Evolutionary conservation across 2,113 vertebrate genomes (phyloP), one percentile per base, ranked within the genome.

Genomic region (Zeus faber): DNA sequence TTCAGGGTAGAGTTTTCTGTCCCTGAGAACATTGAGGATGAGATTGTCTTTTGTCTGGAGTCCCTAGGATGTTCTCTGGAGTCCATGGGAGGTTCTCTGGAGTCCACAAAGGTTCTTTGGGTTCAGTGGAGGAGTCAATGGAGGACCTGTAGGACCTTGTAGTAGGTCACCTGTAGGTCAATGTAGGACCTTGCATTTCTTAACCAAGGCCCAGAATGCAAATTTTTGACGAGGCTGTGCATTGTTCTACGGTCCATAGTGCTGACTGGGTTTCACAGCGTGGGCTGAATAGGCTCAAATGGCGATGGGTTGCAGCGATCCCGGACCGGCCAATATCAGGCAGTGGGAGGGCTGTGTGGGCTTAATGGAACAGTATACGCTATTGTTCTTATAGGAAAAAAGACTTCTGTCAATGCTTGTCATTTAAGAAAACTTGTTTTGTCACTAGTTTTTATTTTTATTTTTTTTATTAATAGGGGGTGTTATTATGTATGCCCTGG

Each of bases 171-270:
- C 14, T 65, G 64, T 58, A 43, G 17, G 57, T 61, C 1, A 24
- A 57, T 53, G 71, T 54, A 52, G 70, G 52, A 62, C 22, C 0
- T 44, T 3, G 66, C 49, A 46, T 79, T 64, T 67, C 75, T 76
- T 62, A 77, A 65, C 58, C 6, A 52, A 33, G 49, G n/a, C 26
- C 59, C 67, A 40, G 61, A 67, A 72, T 66, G 65, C 63, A 74
- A 37, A 64, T 49, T 11, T n/a, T n/a, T 41, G 64, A 58, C 68
- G 52, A 57, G 59, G 6, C 10, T 46, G 29, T 26, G 17, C 16
- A 73, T 84, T 82, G 75, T 84, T 79, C 58, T 54, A 0, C 21
- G 18, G 40, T 39, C 65, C 52, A 2, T 33, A 9, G 11, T 64
- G 77, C 72, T 61, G 78, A 72, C 66, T 55, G 58, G 16, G 44